A percentile compares a stretch with the other conserved stretches of the same genome.
Conservation (phyloP, 2,888 invertebrate genomes). For the Meteorus cinctellus region DNA sequence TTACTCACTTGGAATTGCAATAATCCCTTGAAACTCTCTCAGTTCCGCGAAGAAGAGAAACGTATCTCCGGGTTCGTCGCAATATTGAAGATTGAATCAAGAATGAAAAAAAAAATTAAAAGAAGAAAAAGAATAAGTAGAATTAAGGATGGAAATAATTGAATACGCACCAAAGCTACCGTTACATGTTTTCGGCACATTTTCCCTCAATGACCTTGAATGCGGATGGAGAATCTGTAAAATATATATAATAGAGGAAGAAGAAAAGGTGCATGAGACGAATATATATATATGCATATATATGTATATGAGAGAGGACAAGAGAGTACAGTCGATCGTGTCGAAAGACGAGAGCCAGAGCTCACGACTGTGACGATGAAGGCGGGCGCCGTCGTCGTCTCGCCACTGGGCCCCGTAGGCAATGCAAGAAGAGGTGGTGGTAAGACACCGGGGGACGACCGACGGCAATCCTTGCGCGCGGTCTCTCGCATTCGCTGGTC, state of each 20-base stretch:
- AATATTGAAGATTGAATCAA: not conserved
- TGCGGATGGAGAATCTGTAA: slow-evolving; percentile 32
- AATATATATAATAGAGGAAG: slow-evolving; percentile 29
- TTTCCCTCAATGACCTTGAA: slow-evolving; percentile 65
- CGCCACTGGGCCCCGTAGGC: slow-evolving; percentile 28
- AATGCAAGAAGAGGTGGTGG: slow-evolving; percentile 42
- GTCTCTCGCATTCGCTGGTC: slow-evolving; percentile 39
- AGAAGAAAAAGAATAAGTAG: slow-evolving; percentile 28
- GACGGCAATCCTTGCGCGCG: slow-evolving; percentile 45
- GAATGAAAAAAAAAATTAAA: slow-evolving; percentile 30
- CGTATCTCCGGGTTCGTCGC: not conserved
- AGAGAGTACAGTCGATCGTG: slow-evolving; percentile 32
- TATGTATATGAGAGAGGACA: slow-evolving; percentile 29
- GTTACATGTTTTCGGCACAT: slow-evolving; percentile 59
- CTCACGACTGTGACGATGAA: slow-evolving; percentile 37
- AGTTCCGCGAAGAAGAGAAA: slow-evolving; percentile 20
- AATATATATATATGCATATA: not conserved
- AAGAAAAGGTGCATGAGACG: slow-evolving; percentile 21
- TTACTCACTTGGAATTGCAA: slow-evolving; percentile 18
- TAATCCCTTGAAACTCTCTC: slow-evolving; percentile 16
- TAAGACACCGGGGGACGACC: slow-evolving; percentile 26
- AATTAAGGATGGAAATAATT: slow-evolving; percentile 11
- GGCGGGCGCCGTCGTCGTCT: slow-evolving; percentile 40
- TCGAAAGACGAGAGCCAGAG: slow-evolving; percentile 38
- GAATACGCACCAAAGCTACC: slow-evolving; percentile 27